Percentiles rank a stretch among this genome's conserved stretches.
Evolutionary conservation across 2,888 invertebrate genomes (phyloP).

Genomic region (Plagodis dolabraria): DNA sequence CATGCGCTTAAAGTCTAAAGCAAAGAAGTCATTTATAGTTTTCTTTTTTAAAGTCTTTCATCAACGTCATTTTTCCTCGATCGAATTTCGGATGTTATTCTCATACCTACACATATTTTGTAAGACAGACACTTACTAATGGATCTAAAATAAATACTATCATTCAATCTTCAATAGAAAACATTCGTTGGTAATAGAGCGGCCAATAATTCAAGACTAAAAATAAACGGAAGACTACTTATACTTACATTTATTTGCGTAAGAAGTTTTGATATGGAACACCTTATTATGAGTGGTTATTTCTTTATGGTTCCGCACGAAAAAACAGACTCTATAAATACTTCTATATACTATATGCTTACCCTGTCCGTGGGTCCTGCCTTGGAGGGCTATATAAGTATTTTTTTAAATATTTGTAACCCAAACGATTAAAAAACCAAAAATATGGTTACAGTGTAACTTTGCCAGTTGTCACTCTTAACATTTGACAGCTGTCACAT

Average conservation of each 20-base stretch:
- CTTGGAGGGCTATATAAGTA: too few species aligned
- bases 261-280: background rate
- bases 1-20: background rate
- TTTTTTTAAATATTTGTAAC: too few species aligned
- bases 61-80: background rate
- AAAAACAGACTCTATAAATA: too few species aligned
- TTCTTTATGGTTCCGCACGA: too few species aligned
- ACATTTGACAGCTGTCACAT: too few species aligned
- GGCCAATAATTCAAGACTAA: slow-evolving; percentile 13
- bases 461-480: too few species aligned
- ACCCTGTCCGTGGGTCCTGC: too few species aligned
- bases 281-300: too few species aligned
- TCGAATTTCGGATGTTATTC: background rate
- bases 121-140: slow-evolving; percentile 23
- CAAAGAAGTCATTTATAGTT: too few species aligned
- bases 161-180: slow-evolving; percentile 28
- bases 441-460: too few species aligned
- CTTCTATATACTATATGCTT: too few species aligned
- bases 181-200: slow-evolving; percentile 20
- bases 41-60: background rate
- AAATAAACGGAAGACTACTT: slow-evolving; percentile 18
- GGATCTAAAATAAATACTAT: slow-evolving; percentile 28
- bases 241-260: slow-evolving; percentile 11
- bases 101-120: slow-evolving; percentile 9
- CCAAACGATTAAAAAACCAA: too few species aligned